Percentiles rank a stretch among this genome's conserved stretches.
phyloP scores from a whole-genome alignment of 2,888 invertebrate genomes.

The Caenorhabditis sp. region DNA sequence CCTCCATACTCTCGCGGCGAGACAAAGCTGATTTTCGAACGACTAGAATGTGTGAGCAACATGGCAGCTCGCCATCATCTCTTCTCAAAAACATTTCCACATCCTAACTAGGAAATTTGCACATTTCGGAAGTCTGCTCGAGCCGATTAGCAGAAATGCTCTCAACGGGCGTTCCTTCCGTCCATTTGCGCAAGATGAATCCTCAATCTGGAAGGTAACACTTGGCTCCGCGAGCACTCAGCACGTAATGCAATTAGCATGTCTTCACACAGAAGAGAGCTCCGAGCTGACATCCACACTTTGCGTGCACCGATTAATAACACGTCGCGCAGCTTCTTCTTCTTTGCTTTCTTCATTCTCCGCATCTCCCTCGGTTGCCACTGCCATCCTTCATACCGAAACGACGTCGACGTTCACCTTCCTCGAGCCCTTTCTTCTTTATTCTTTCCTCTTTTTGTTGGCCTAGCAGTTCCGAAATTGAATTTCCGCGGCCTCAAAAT shows the following conservation, averaged over 20 bases:
- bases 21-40: constrained; percentile 28
- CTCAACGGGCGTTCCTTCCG: constrained; percentile 23
- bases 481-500: constrained; percentile 47
- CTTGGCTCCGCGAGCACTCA: constrained; percentile 29
- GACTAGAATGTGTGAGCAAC: too few species aligned
- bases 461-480: constrained; percentile 48
- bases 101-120: constrained; percentile 6
- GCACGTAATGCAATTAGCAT: constrained; percentile 46
- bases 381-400: background rate
- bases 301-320: constrained; percentile 42
- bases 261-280: constrained; percentile 14
- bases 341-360: background rate
- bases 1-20: background rate
- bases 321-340: constrained; percentile 12
- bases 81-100: background rate
- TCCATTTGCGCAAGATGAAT: constrained; percentile 41
- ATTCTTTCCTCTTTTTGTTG: constrained; percentile 21
- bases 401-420: constrained; percentile 19
- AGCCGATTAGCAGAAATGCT: constrained; percentile 19
- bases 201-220: constrained; percentile 39
- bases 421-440: background rate
- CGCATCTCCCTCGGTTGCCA: background rate
- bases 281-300: constrained; percentile 41
- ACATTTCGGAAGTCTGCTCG: constrained; percentile 4
- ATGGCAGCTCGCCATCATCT: too few species aligned